These are phyloP conservation scores for Vireo griseus DNA, from an alignment of 2,797 vertebrate species.

Conservation along the genomic window DNA sequence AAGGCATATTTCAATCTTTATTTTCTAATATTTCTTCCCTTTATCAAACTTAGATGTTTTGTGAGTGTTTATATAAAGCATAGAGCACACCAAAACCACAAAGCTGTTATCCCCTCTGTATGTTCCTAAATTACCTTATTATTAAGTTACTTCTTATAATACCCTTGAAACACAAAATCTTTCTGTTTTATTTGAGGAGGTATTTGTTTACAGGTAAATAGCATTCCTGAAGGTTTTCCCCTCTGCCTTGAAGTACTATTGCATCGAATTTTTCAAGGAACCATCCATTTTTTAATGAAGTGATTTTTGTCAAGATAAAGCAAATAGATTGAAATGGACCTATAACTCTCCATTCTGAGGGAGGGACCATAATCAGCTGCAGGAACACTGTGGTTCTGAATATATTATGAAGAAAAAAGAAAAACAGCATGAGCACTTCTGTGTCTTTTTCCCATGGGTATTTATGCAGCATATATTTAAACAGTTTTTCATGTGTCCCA, in stretches of 20 bases:
- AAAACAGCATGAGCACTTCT: not conserved
- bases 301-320: not conserved
- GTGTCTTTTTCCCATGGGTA: not conserved
- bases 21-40: not conserved
- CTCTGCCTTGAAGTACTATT: not conserved
- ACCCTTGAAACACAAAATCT: not conserved
- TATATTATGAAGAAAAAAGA: not conserved
- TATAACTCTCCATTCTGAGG: not conserved
- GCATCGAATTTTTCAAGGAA: not conserved
- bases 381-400: not conserved
- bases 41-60: not conserved
- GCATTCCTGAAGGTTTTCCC: not conserved
- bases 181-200: not conserved
- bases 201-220: not conserved
- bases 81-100: not conserved
- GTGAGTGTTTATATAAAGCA: not conserved
- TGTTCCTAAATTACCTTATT: not conserved
- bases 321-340: not conserved
- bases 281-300: not conserved
- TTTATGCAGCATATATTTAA: not conserved
- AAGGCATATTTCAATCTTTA: not conserved
- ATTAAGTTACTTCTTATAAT: not conserved
- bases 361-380: not conserved
- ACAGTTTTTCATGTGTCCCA: not conserved
- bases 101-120: not conserved